Evolutionary conservation across 2,888 invertebrate species (phyloP).

Genomic region (Oxytorus armatus): DNA sequence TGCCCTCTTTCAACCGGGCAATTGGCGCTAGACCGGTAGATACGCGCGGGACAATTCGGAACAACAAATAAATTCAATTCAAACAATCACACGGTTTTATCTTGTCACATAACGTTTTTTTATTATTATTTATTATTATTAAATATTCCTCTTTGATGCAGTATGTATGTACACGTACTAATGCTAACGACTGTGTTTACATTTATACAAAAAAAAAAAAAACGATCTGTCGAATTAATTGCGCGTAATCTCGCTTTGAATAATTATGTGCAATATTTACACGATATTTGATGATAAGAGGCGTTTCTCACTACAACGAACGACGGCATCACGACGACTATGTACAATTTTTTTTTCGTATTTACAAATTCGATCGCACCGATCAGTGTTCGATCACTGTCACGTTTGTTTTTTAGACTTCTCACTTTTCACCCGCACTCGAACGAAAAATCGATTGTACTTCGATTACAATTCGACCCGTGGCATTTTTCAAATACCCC

Average conservation of each 20-base stretch:
- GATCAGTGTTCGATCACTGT: constrained; percentile 39
- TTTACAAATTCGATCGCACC: constrained; percentile 58
- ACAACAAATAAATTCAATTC: not conserved
- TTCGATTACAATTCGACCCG: not conserved
- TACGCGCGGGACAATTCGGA: not conserved
- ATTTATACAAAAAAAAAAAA: constrained; percentile 82
- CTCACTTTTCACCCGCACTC: constrained; percentile 31
- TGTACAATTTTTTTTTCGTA: constrained; percentile 64
- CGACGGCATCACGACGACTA: constrained; percentile 65
- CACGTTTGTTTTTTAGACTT: constrained; percentile 13
- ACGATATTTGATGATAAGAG: constrained; percentile 26
- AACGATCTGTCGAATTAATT: constrained; percentile 46
- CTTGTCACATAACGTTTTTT: constrained; percentile 69
- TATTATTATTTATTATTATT: too few relatives aligned
- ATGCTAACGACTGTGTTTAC: constrained; percentile 75
- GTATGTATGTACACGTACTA: constrained; percentile 42
- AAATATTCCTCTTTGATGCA: constrained; percentile 77
- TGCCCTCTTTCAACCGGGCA: not conserved
- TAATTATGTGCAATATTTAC: constrained; percentile 61
- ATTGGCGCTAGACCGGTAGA: not conserved
- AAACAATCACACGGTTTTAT: constrained; percentile 9
- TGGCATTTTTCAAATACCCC: constrained; percentile 4
- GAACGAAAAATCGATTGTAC: constrained; percentile 22
- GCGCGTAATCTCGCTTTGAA: constrained; percentile 44
- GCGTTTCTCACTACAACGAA: constrained; percentile 35